These are phyloP conservation scores for Choristoneura fumiferana DNA, from an alignment of 1,140 invertebrate genomes.

Conservation along the genomic window DNA sequence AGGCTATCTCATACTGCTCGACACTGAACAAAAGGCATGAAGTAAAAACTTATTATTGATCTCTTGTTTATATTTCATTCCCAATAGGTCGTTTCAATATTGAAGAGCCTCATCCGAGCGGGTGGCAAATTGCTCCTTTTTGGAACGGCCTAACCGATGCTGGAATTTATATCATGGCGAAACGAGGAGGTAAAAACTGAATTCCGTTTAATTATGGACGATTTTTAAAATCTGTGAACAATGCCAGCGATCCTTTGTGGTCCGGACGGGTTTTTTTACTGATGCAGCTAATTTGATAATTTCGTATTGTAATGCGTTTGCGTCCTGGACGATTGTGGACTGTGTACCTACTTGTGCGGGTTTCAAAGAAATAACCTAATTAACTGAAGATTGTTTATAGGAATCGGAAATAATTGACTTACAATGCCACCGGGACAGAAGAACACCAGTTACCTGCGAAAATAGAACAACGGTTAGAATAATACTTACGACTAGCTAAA, in stretches of 20 bases:
- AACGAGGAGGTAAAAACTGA: slow-evolving; percentile 59
- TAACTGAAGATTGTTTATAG: slow-evolving; percentile 15
- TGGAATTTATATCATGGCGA: slow-evolving; percentile 70
- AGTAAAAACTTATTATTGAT: slow-evolving; percentile 54
- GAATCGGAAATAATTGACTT: slow-evolving; percentile 13
- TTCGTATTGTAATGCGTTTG: slow-evolving; percentile 58
- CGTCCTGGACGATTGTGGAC: slow-evolving; percentile 29
- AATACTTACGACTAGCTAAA: no score
- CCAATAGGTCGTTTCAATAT: slow-evolving; percentile 47
- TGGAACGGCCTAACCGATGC: slow-evolving; percentile 35
- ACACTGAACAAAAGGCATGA: slow-evolving; percentile 46
- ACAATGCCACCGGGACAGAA: background rate
- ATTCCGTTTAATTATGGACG: slow-evolving; percentile 77
- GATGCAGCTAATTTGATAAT: slow-evolving; percentile 75
- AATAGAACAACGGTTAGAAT: background rate
- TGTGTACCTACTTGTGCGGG: background rate
- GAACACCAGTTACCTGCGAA: background rate
- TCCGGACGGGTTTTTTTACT: slow-evolving; percentile 58
- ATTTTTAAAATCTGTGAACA: slow-evolving; percentile 77
- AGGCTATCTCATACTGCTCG: slow-evolving; percentile 47
- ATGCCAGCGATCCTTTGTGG: slow-evolving; percentile 68
- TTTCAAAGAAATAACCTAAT: slow-evolving; percentile 13
- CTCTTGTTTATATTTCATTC: slow-evolving; percentile 45
- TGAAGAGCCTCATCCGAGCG: slow-evolving; percentile 45
- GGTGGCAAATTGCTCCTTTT: slow-evolving; percentile 70